These are phyloP conservation scores for Arremon aurantiirostris DNA, from an alignment of 2,797 vertebrate genomes.

Conservation along the genomic window DNA sequence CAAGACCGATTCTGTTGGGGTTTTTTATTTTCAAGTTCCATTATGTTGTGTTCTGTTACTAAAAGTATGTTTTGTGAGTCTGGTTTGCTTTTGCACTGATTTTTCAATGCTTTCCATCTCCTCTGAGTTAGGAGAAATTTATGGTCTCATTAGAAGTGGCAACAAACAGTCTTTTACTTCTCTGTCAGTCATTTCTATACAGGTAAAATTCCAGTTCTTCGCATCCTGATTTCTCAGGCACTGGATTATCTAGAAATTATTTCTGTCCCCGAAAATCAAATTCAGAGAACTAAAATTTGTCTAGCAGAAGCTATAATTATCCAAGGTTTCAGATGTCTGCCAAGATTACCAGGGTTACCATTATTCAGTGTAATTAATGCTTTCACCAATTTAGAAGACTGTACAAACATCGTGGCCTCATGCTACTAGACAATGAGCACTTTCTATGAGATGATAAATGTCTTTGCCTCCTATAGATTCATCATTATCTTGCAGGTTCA, in stretches of 20 bases:
- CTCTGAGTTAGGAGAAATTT: slow-evolving; percentile 55
- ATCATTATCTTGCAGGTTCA: slow-evolving; percentile 24
- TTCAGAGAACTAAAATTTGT: slow-evolving; percentile 36
- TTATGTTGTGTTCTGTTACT: slow-evolving; percentile 45
- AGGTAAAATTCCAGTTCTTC: not conserved
- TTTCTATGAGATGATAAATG: slow-evolving; percentile 51
- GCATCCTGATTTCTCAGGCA: not conserved
- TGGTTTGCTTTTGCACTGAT: slow-evolving; percentile 48
- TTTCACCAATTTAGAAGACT: slow-evolving; percentile 53
- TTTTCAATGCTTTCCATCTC: slow-evolving; percentile 53
- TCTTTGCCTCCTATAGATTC: slow-evolving; percentile 29
- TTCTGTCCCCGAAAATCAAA: slow-evolving; percentile 34
- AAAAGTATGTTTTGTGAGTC: slow-evolving; percentile 52
- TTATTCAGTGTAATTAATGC: slow-evolving; percentile 60
- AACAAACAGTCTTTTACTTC: slow-evolving; percentile 20
- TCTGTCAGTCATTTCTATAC: not conserved
- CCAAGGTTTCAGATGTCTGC: slow-evolving; percentile 58
- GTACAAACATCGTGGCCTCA: slow-evolving; percentile 18
- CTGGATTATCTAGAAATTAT: not conserved
- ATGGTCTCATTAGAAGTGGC: slow-evolving; percentile 20
- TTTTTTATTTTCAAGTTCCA: slow-evolving; percentile 43
- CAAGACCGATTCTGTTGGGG: slow-evolving; percentile 1
- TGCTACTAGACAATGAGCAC: slow-evolving; percentile 26
- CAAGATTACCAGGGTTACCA: slow-evolving; percentile 48
- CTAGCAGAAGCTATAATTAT: slow-evolving; percentile 45